Evolutionary conservation across 2,797 vertebrate genomes (phyloP), one percentile per base, ranked within the genome.

Genomic region (Sebastes aleutianus): DNA sequence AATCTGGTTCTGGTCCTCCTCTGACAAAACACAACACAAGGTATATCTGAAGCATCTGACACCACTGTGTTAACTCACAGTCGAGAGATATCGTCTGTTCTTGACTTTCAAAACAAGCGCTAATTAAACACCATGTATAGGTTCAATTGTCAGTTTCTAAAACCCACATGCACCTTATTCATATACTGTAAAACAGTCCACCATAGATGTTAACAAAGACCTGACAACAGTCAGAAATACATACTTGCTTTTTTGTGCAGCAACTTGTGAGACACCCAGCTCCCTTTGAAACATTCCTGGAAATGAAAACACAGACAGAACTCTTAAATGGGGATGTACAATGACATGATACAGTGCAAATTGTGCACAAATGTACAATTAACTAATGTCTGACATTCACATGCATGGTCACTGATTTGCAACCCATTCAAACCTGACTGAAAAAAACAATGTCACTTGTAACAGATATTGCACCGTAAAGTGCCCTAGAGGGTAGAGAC

Each of bases 241-340:
- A 88, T 97, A 99, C 98, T 99, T 95, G 98, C 98, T 99, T 98
- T 99, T 95, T 99, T 99, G 95, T 99, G 99, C 67, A 99, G 91
- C 90, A 98, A 90, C 92, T 99, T 99, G 93, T 99, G 99, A 90
- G 97, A 97, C 4, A 92, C 95, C 99, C 99, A 99, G 93, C 98
- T 99, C 93, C 98, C 98, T 94, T 99, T 99, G 95, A 99, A 99
- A 94, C 98, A 99, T 92, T 99, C 99, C 99, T 99, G 89, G 80
- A 82, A 91, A 53, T 89, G 2, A 83, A 65, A 75, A 62, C 20
- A 78, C 11, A 79, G 6, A 67, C 5, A 69, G 8, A 76, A 64
- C 43, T 7, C 29, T 3, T 50, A 56, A 72, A 79, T 24, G 16
- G 12, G 20, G 22, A 32, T 6, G 8, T 8, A 39, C 18, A 62